A percentile compares a stretch with the other conserved stretches of the same genome.
These are phyloP conservation scores for Ellobius talpinus DNA, from an alignment of 2,113 vertebrate genomes.

Conservation along the genomic window DNA sequence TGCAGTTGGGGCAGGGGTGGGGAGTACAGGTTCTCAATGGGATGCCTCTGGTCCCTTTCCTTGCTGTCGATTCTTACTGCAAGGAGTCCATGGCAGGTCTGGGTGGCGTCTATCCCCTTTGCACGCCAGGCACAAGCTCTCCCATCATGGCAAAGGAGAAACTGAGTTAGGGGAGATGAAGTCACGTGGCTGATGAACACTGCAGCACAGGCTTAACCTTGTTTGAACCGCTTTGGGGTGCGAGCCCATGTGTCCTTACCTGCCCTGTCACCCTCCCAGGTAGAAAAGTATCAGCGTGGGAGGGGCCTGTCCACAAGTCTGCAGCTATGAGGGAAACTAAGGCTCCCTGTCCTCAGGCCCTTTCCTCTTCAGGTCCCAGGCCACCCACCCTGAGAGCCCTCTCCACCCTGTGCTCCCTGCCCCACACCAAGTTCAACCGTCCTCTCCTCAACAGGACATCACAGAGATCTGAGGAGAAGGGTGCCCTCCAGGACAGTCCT, in stretches of 20 bases:
- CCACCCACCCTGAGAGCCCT: not conserved
- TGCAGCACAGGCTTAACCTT: not conserved
- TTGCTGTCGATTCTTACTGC: rapidly evolving
- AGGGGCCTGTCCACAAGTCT: not conserved
- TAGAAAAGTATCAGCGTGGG: not conserved
- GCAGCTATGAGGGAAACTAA: not conserved
- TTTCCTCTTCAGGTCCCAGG: not conserved
- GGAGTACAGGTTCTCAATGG: not conserved
- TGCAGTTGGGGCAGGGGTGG: not conserved
- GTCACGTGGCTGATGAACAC: rapidly evolving
- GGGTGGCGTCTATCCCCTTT: not conserved
- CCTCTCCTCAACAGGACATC: not conserved
- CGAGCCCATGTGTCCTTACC: not conserved
- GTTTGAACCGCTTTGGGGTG: not conserved
- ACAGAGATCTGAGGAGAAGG: not conserved
- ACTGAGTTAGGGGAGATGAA: not conserved
- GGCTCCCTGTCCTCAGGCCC: not conserved
- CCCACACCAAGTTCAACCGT: not conserved
- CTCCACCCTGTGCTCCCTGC: no score
- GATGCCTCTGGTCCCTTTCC: not conserved
- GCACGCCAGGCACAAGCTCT: no score
- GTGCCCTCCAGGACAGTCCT: not conserved
- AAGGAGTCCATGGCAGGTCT: no score
- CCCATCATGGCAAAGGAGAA: not conserved
- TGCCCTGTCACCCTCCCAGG: rapidly evolving